Percentiles rank a stretch among this genome's conserved stretches.
Conservation (phyloP, 2,888 invertebrate species). For the Arctia plantaginis region DNA sequence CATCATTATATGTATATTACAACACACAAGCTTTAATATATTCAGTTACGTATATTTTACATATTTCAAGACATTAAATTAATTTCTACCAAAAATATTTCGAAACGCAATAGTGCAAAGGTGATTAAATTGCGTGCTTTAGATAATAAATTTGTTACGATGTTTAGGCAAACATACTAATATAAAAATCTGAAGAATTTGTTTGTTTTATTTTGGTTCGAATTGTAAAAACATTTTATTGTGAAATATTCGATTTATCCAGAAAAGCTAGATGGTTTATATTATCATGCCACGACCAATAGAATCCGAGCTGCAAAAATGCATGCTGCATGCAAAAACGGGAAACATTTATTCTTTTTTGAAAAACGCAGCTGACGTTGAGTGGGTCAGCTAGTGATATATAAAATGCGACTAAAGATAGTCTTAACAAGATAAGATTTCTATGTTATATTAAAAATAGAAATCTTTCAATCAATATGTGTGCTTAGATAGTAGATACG, state of each 20-base stretch:
- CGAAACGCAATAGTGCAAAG: neutral
- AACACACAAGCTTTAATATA: neutral
- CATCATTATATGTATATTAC: neutral
- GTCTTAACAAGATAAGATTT: constrained; percentile 1
- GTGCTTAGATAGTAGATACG: neutral
- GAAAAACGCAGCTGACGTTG: neutral
- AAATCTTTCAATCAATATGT: neutral
- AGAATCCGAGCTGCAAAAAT: too few species aligned
- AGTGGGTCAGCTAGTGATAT: neutral
- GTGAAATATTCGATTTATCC: too few species aligned
- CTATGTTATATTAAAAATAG: neutral
- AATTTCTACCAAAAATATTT: neutral
- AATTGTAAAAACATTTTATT: too few species aligned
- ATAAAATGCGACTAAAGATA: neutral
- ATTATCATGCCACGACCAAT: too few species aligned
- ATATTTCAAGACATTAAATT: neutral
- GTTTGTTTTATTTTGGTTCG: too few species aligned
- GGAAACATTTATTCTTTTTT: neutral
- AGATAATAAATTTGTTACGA: neutral
- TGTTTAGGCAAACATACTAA: too few species aligned
- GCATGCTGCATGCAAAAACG: too few species aligned
- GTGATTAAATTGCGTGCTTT: neutral
- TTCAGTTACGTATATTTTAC: neutral
- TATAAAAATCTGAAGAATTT: too few species aligned
- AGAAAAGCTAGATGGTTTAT: too few species aligned